Evolutionary conservation across 2,888 invertebrate genomes (phyloP).

Genomic region (Hylaea fasciaria): DNA sequence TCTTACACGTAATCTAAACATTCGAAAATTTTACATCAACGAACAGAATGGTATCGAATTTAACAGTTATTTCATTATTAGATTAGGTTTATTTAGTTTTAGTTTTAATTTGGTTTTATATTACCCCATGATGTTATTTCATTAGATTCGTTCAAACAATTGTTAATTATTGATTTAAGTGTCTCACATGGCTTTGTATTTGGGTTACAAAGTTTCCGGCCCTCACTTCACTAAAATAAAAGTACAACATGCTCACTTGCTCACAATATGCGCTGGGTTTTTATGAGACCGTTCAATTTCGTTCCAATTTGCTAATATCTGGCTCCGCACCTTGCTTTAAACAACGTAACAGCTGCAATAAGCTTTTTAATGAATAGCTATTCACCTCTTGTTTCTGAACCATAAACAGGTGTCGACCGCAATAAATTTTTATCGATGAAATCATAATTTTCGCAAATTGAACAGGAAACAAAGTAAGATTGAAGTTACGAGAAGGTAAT

Average conservation of each 20-base stretch:
- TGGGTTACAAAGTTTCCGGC: conserved; percentile 29
- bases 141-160: background rate
- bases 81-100: too few species aligned
- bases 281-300: conserved; percentile 56
- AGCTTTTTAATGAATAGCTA: conserved; percentile 29
- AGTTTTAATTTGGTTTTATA: too few species aligned
- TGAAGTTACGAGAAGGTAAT: conserved; percentile 1
- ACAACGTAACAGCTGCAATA: conserved; percentile 44
- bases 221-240: conserved; percentile 24
- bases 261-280: conserved; percentile 45
- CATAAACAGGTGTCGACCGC: conserved; percentile 18
- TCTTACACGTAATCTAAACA: too few species aligned
- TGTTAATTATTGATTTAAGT: conserved; percentile 16
- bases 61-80: too few species aligned
- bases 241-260: conserved; percentile 5
- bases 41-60: too few species aligned
- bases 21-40: too few species aligned
- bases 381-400: conserved; percentile 27
- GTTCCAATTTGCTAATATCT: conserved; percentile 70
- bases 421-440: conserved; percentile 22
- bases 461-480: conserved; percentile 11
- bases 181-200: conserved; percentile 12
- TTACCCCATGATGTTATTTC: too few species aligned
- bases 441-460: conserved; percentile 18
- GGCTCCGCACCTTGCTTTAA: conserved; percentile 57